Conservation (phyloP, 2,888 invertebrate genomes). For the Taenaris catops region DNA sequence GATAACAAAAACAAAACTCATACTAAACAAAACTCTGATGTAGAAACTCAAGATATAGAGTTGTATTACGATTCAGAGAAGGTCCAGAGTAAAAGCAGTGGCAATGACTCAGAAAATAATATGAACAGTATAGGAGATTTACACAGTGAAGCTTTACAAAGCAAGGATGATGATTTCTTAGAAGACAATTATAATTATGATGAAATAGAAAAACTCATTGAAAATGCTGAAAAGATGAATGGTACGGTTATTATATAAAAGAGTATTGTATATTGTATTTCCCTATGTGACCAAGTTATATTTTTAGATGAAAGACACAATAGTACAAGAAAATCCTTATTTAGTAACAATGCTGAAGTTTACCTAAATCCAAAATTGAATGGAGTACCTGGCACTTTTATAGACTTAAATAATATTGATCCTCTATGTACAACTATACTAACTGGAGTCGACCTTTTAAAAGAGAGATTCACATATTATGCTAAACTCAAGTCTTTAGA, state of each 20-base stretch:
- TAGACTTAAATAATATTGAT: conserved; percentile 49
- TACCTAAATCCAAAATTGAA: conserved; percentile 59
- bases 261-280: no score
- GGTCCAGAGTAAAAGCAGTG: conserved; percentile 14
- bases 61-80: conserved; percentile 43
- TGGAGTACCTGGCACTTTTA: conserved; percentile 73
- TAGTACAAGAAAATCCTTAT: background rate
- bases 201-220: conserved; percentile 56
- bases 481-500: conserved; percentile 73
- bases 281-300: no score
- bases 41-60: conserved; percentile 39
- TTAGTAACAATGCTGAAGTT: background rate
- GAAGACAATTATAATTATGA: conserved; percentile 56
- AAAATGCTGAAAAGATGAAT: conserved; percentile 50
- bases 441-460: conserved; percentile 83
- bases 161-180: conserved; percentile 38
- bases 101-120: background rate
- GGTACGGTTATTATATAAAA: no score
- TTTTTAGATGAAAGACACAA: no score
- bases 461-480: conserved; percentile 86
- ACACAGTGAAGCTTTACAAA: conserved; percentile 7
- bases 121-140: conserved; percentile 8
- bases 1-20: no score
- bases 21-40: no score
- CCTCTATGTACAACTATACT: conserved; percentile 43